Base-by-base conservation (phyloP, 2,797 vertebrate species). In the Phrynocephalus vlangalii region DNA sequence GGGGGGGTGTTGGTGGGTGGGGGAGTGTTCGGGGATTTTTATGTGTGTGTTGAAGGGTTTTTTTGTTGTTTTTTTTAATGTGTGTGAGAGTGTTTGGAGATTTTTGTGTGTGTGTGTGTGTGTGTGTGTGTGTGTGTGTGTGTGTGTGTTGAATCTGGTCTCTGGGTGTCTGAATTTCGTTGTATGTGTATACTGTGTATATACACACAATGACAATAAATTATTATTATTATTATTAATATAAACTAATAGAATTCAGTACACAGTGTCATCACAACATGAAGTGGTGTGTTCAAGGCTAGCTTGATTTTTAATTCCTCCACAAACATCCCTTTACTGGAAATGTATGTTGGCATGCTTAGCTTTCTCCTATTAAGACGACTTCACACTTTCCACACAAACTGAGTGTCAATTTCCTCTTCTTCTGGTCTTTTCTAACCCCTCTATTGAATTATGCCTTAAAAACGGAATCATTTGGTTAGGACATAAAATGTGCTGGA, bases 181-280 rank as follows among this genome's bases (percentile, higher is more conserved):
- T n/a, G n/a, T n/a, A n/a, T n/a, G n/a, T n/a, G n/a, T n/a, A n/a
- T n/a, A n/a, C n/a, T n/a, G n/a, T n/a, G n/a, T n/a, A n/a, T n/a
- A n/a, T n/a, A n/a, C n/a, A n/a, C n/a, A n/a, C n/a, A n/a, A n/a
- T n/a, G n/a, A n/a, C n/a, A n/a, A n/a, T n/a, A n/a, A n/a, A n/a
- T n/a, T n/a, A n/a, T n/a, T n/a, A n/a, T n/a, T n/a, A n/a, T n/a
- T n/a, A n/a, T n/a, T n/a, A n/a, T n/a, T 26, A 75, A 84, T 66
- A 33, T 76, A 60, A 50, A 87, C 72, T 30, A 63, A 77, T 52
- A 52, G 70, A 88, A 88, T 84, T 83, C 22, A 52, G 71, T 75
- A 67, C 24, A 15, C 6, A 77, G 79, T 38, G 80, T 24, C 44
- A 52, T 38, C 73, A 66, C 18, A 84, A 88, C 3, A 67, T 75